These are phyloP conservation scores for Gorsachius magnificus DNA, from an alignment of 2,797 vertebrate species.

Conservation along the genomic window DNA sequence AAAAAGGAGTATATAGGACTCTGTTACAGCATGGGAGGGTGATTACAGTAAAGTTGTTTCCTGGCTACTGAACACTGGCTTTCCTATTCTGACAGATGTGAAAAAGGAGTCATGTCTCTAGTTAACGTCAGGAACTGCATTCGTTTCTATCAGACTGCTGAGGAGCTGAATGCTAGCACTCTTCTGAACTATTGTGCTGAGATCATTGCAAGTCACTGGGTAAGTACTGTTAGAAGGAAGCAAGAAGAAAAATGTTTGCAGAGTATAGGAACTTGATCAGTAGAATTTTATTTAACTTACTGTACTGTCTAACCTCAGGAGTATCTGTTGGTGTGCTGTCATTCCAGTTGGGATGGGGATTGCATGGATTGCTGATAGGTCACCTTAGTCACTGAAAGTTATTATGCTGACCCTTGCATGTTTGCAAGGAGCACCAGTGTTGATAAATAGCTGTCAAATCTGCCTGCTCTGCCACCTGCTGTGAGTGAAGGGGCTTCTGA, in stretches of 20 bases:
- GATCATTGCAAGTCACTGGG: constrained; percentile 99
- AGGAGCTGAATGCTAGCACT: constrained; percentile 91
- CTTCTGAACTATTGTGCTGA: constrained; percentile 98
- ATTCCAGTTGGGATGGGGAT: neutral
- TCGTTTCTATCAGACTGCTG: constrained; percentile 97
- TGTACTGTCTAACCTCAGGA: neutral
- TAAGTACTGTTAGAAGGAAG: constrained; percentile 70
- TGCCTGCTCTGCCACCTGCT: neutral
- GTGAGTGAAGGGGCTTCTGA: neutral
- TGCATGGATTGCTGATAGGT: neutral
- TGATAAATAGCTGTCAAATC: neutral
- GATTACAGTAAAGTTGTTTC: neutral
- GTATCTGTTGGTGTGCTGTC: neutral
- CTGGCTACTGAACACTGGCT: neutral
- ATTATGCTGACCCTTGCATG: neutral
- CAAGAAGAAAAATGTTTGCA: neutral
- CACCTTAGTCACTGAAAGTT: too few species aligned
- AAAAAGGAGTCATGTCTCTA: constrained; percentile 97
- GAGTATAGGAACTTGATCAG: neutral
- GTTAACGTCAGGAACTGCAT: constrained; percentile 99
- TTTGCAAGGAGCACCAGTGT: neutral
- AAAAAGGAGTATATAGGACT: neutral
- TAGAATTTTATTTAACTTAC: neutral
- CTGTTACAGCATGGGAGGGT: neutral
- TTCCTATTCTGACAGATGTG: constrained; percentile 82